phyloP scores from a whole-genome alignment of 1,140 invertebrate species.

The Drosophila orena region DNA sequence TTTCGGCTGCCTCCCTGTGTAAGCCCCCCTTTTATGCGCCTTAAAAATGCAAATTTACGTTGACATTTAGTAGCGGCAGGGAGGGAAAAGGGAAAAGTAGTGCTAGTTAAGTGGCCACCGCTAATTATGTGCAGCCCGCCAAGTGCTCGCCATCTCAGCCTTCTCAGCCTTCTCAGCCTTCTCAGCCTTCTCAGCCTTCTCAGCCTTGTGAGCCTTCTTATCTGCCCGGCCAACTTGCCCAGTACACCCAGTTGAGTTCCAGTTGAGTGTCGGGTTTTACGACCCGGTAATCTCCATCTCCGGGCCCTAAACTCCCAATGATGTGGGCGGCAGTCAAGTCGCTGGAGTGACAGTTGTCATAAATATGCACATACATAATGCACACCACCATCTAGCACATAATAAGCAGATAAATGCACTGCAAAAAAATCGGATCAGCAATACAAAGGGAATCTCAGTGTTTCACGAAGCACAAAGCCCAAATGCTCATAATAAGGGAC shows the following conservation, averaged over 20 bases:
- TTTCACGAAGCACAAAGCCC: too few relatives aligned
- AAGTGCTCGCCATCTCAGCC: conserved; percentile 42
- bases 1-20: conserved; percentile 23
- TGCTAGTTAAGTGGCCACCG: conserved; percentile 62
- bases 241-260: conserved; percentile 33
- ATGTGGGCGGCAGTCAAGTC: conserved; percentile 52
- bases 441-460: too few relatives aligned
- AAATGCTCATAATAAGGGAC: too few relatives aligned
- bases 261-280: conserved; percentile 59
- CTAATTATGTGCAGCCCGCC: conserved; percentile 75
- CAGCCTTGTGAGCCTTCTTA: conserved; percentile 31
- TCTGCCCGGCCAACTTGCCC: conserved; percentile 29
- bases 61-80: conserved; percentile 39
- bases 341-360: conserved; percentile 50
- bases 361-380: conserved; percentile 53
- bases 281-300: conserved; percentile 70
- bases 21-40: conserved; percentile 56
- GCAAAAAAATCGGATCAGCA: too few relatives aligned
- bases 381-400: conserved; percentile 22
- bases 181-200: too few relatives aligned
- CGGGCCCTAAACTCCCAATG: conserved; percentile 56
- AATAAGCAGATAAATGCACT: conserved; percentile 4
- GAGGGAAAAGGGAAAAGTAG: neutral
- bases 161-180: neutral
- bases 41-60: conserved; percentile 80